Evolutionary conservation across 1,140 invertebrate species (phyloP), one percentile per base, ranked within the genome.

Genomic region (Drosophila tristis): DNA sequence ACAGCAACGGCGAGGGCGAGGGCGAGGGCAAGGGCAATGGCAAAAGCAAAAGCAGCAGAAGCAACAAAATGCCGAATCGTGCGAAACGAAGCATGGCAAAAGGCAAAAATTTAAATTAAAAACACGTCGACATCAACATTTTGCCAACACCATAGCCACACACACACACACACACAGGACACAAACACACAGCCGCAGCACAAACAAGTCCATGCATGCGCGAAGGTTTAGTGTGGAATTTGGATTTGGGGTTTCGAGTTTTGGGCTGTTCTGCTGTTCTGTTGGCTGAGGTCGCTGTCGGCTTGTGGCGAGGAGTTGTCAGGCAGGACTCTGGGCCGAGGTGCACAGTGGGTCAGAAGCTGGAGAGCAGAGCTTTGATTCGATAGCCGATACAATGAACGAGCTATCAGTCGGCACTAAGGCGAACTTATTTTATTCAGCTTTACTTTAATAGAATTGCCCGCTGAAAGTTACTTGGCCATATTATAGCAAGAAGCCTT

Each of bases 91-190:
- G 23, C 45, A 49, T 42, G 42, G 7, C 53, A 70, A 72, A 57
- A 31, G 79, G 60, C 79, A 55, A 71, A 82, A 73, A 72, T 86
- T 86, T 78, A 87, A 86, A 86, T 86, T 86, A 86, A 87, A 87
- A 86, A 87, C 78, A 86, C 82, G 74, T 87, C 68, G 64, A 74
- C 78, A 86, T 73, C 72, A 74, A 82, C 74, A 78, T 78, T 82
- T 78, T 64, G 64, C 68, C 60, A 78, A 78, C 77, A 80, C 54
- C 59, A 59, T 31, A 53, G 44, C 49, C 44, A 65, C 49, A 51
- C 50, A 60, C 55, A 58, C 15, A 56, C 49, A 47, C 35, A 58
- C 45, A 63, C 39, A 60, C 23, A 58, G 26, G 26, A 49, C 54
- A n/a, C n/a, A n/a, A n/a, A 55, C 8, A 25, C 9, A 25, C 23